Evolutionary conservation across 2,888 invertebrate genomes (phyloP).

Genomic region (Callimorpha dominula): DNA sequence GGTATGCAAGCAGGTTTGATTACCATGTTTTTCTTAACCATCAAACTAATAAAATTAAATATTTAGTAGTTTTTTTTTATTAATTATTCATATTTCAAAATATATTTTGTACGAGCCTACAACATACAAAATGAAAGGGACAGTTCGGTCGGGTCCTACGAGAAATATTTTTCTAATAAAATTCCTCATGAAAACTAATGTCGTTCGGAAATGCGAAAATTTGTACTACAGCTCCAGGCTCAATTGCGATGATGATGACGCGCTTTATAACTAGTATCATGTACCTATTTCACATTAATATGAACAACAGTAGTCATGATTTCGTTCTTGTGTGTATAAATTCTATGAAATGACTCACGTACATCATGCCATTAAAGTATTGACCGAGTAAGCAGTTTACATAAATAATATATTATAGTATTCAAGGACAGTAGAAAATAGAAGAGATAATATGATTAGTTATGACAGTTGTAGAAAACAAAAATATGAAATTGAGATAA

Average conservation of each 20-base stretch:
- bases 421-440: background rate
- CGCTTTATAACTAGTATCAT: background rate
- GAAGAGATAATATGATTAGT: too few species aligned
- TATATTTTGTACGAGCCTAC: background rate
- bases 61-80: too few species aligned
- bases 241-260: background rate
- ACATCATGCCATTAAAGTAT: background rate
- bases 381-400: background rate
- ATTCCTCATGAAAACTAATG: too few species aligned
- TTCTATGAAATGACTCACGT: background rate
- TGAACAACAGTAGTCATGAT: too few species aligned
- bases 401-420: background rate
- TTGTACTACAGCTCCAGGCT: too few species aligned
- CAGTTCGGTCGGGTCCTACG: background rate
- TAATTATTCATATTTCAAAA: too few species aligned
- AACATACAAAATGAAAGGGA: background rate
- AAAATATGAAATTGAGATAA: too few species aligned
- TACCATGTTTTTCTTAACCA: background rate
- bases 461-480: background rate
- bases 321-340: too few species aligned
- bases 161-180: too few species aligned
- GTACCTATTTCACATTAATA: background rate
- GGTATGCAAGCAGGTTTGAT: background rate
- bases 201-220: too few species aligned
- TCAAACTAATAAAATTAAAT: background rate